Evolutionary conservation across 2,797 vertebrate species (phyloP), one percentile per base, ranked within the genome.

Genomic region (Hydrophis major): DNA sequence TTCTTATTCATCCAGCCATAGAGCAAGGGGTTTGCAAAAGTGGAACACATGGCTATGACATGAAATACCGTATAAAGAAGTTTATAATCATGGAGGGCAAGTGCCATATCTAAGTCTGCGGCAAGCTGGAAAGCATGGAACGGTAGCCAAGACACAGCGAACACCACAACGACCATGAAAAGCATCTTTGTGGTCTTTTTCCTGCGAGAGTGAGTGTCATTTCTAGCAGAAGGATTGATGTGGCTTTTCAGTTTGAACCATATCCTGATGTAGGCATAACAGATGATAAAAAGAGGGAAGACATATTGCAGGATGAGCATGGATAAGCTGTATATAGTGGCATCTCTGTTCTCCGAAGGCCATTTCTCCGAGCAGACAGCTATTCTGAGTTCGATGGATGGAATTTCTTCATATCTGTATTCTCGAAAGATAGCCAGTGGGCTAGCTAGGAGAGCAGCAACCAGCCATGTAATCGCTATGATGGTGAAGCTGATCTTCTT

Each of bases 1-100:
- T 99, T 99, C 96, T 99, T 99, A 97, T 99, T 99, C 99, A 99
- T 99, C 99, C 99, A 99, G 55, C 99, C 99, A 0, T 99, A 99
- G 32, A 99, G 98, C 42, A 99, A 92, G 5, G 99, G 99, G 95
- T 99, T 99, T 94, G 98, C 97, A 93, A 99, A 99, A 0, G 99
- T 99, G 2, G 99, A 99, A 94, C 98, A 99, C 99, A 99, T 99
- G 47, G 99, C 99, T 90, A 98, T 97, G 0, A 99, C 98, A 1
- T 99, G 99, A 96, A 99, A 99, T 89, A 99, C 95, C 0, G 98
- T 98, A 95, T 99, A 99, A 88, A 99, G 98, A 28, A 99, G 98
- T 97, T 99, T 99, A 96, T 99, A 99, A 90, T 99, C 99, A 32
- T 98, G 98, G 74, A 99, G 97, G 94, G 98, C 97, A 69, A 99